Percentiles rank a stretch among this genome's conserved stretches.
Evolutionary conservation across 2,888 invertebrate genomes (phyloP).

Genomic region (Tipula unca): DNA sequence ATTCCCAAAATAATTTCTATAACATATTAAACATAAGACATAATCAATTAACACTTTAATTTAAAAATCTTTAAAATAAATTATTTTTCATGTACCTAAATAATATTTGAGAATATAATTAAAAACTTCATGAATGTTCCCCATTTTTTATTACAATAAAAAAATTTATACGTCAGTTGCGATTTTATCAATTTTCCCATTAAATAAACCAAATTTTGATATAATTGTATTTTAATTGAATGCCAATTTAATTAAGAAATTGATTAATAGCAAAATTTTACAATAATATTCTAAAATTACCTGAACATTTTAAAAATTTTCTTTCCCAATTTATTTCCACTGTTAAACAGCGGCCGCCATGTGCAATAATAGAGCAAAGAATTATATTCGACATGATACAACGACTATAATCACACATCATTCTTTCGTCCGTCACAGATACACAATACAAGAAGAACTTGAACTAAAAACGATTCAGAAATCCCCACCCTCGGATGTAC

Average conservation of each 20-base stretch:
- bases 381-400: not conserved
- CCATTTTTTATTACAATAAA: not conserved
- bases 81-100: not conserved
- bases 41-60: not conserved
- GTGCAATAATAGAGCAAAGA: slow-evolving; percentile 22
- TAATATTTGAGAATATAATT: not conserved
- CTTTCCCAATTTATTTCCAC: not conserved
- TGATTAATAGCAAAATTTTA: not conserved
- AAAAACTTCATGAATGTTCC: not conserved
- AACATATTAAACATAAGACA: not conserved
- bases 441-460: slow-evolving; percentile 18
- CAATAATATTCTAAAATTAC: slow-evolving; percentile 22
- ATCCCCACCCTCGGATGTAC: not conserved
- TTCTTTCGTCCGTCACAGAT: slow-evolving; percentile 18
- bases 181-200: not conserved
- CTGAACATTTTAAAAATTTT: slow-evolving; percentile 19
- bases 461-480: not conserved
- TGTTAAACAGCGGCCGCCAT: slow-evolving; percentile 25
- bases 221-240: not conserved
- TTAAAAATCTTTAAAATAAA: not conserved
- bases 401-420: slow-evolving; percentile 20
- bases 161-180: not conserved
- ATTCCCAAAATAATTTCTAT: not conserved
- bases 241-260: not conserved
- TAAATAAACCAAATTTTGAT: not conserved